phyloP scores from a whole-genome alignment of 2,113 vertebrate genomes.

The Heterocephalus glaber region DNA sequence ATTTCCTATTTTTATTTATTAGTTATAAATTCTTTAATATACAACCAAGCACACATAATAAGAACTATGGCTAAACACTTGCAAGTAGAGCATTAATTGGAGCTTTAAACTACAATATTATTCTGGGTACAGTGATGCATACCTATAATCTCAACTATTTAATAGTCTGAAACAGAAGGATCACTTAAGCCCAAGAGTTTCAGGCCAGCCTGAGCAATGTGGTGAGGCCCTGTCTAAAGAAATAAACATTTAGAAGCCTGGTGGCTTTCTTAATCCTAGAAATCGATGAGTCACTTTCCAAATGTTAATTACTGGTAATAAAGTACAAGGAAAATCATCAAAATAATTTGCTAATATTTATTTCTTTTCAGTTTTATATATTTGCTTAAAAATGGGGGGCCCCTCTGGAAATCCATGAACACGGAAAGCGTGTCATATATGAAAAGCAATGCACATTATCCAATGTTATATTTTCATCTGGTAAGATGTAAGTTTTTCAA shows the following conservation, averaged over 20 bases:
- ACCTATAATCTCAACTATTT: background rate
- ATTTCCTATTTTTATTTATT: background rate
- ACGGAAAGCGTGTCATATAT: constrained; percentile 71
- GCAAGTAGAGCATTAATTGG: constrained; percentile 36
- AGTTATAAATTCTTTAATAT: constrained; percentile 31
- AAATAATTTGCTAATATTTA: constrained; percentile 69
- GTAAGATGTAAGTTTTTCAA: constrained; percentile 74
- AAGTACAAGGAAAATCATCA: constrained; percentile 49
- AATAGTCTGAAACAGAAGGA: background rate
- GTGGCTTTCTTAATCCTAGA: constrained; percentile 19
- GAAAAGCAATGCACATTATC: constrained; percentile 69
- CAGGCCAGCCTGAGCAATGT: background rate
- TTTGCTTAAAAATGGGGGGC: constrained; percentile 46
- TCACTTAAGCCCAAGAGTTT: background rate
- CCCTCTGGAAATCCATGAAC: constrained; percentile 44
- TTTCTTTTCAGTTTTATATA: constrained; percentile 48
- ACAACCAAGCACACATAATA: constrained; percentile 21
- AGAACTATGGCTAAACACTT: constrained; percentile 19
- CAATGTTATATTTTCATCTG: constrained; percentile 68
- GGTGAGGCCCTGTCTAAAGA: background rate
- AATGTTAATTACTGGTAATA: constrained; percentile 39
- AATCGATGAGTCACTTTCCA: constrained; percentile 62
- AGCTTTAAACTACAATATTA: constrained; percentile 39
- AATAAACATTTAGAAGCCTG: background rate
- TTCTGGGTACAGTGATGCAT: background rate